Base-by-base conservation (phyloP, 2,888 invertebrate species). In the Napeogenes inachia region DNA sequence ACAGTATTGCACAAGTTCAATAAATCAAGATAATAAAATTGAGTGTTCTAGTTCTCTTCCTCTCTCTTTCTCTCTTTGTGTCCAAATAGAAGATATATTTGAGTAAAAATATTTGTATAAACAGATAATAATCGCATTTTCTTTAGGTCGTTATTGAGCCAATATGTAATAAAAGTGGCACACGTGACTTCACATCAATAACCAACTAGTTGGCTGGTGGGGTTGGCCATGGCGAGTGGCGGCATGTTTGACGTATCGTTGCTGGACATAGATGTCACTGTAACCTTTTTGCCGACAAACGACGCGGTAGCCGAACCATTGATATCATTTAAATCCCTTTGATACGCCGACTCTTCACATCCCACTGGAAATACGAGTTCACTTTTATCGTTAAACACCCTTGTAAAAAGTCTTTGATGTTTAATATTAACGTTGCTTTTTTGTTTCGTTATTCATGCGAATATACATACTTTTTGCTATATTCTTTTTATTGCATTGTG, bases 311-410 rank as follows among this genome's bases (percentile, higher is more conserved):
- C 87, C 82, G 78, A 83, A 83, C 85, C 81, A 87, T 86, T 86
- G 88, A 87, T 87, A 88, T 84, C 82, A 84, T 84, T 85, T 82
- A 82, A 84, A 85, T 85, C 83, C 83, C 84, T 88, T 87, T 87
- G 83, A 87, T 77, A 69, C 67, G 75, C 85, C 86, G 86, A 72
- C 77, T 68, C 66, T 21, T 68, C 67, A 71, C 76, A 81, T 78
- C 82, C 81, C 80, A 76, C 73, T 79, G 77, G 74, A 78, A 50
- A 50, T 50, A 50, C 30, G 8, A 30, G 50, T 42, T 10, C 50
- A 50, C 30, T 50, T 50, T 50, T 50, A 50, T 50, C 50, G 50
- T 50, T 50, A 30, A 50, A 30, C 50, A 50, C 50, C 50, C 50
- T 30, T 47, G n/a, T 30, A 6, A 10, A 50, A 10, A 50, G 10